Evolutionary conservation across 2,888 invertebrate genomes (phyloP).

Genomic region (Aleiodes alternator): DNA sequence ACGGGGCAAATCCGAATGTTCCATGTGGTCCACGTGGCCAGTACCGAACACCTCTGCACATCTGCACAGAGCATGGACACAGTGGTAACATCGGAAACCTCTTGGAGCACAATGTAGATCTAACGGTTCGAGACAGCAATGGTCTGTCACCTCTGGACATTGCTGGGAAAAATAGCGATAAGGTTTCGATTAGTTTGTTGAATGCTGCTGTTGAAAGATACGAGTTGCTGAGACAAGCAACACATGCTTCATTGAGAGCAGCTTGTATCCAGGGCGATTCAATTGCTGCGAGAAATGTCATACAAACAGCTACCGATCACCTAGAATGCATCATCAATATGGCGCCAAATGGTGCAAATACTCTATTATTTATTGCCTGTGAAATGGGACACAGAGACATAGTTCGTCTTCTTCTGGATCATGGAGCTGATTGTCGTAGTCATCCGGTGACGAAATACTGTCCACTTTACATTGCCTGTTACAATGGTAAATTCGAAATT

Average conservation of each 20-base stretch:
- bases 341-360: constrained; percentile 92
- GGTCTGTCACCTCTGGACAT: constrained; percentile 85
- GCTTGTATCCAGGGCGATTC: constrained; percentile 86
- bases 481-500: constrained; percentile 88
- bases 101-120: constrained; percentile 82
- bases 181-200: constrained; percentile 80
- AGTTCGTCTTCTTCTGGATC: constrained; percentile 85
- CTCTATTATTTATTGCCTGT: constrained; percentile 91
- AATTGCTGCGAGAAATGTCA: constrained; percentile 80
- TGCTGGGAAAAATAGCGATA: constrained; percentile 83
- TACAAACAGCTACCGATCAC: constrained; percentile 81
- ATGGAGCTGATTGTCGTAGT: constrained; percentile 91
- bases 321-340: constrained; percentile 88
- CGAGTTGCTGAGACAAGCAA: constrained; percentile 85
- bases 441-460: constrained; percentile 95
- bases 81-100: constrained; percentile 82
- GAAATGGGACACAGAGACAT: constrained; percentile 89
- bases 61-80: constrained; percentile 88
- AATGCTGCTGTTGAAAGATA: constrained; percentile 81
- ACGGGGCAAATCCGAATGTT: constrained; percentile 84
- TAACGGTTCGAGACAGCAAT: constrained; percentile 80
- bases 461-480: constrained; percentile 93
- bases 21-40: constrained; percentile 83
- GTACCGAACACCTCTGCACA: constrained; percentile 87
- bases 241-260: constrained; percentile 86